Evolutionary conservation across 2,888 invertebrate genomes (phyloP).

Genomic region (Callinectes sapidus): DNA sequence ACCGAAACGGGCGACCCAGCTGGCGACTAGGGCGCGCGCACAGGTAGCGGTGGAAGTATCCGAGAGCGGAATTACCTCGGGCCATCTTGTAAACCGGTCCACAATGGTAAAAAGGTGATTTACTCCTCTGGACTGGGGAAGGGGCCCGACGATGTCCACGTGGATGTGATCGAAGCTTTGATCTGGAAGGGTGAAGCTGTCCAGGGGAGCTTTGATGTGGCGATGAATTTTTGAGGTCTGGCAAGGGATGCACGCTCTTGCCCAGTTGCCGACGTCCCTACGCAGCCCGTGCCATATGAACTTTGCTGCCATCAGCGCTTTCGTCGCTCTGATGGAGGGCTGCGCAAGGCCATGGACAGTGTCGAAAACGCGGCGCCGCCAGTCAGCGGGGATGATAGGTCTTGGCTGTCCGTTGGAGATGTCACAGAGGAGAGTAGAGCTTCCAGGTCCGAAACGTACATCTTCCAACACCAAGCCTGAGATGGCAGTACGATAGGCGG

Average conservation of each 20-base stretch:
- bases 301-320: conserved; percentile 31
- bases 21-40: not conserved
- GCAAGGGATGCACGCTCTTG: conserved; percentile 34
- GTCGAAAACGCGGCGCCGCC: conserved; percentile 9
- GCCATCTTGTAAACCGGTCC: conserved; percentile 9
- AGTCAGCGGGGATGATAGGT: conserved; percentile 8
- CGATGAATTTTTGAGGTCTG: conserved; percentile 7
- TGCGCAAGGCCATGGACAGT: conserved; percentile 38
- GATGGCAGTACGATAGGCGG: conserved; percentile 24
- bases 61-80: conserved; percentile 21
- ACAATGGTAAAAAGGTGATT: conserved; percentile 9
- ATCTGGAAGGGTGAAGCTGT: conserved; percentile 3
- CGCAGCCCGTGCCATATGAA: conserved; percentile 41
- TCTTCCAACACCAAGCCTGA: not conserved
- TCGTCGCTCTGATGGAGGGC: conserved; percentile 38
- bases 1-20: not conserved
- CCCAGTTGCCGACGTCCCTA: not conserved
- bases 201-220: conserved; percentile 3
- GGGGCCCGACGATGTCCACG: not conserved
- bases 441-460: not conserved
- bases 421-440: not conserved
- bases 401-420: conserved; percentile 6
- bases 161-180: conserved; percentile 32
- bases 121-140: conserved; percentile 37
- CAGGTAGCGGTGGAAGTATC: conserved; percentile 26